Evolutionary conservation across 1,140 invertebrate genomes (phyloP).

Genomic region (Neotoxoptera formosana): DNA sequence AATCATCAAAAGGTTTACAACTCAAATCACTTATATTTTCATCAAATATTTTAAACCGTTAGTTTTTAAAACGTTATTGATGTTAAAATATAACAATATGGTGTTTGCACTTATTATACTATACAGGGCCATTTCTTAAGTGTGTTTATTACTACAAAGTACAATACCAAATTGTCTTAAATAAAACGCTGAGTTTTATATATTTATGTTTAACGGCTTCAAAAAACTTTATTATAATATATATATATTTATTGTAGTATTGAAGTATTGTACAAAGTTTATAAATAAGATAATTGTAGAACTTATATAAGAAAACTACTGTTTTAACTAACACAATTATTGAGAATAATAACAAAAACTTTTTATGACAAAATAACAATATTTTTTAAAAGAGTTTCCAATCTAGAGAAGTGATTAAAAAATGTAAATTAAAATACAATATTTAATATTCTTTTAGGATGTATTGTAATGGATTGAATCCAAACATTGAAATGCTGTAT

Average conservation of each 20-base stretch:
- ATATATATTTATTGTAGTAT: too few species aligned
- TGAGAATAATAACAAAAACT: not conserved
- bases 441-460: slow-evolving; percentile 62
- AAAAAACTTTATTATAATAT: too few species aligned
- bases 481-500: slow-evolving; percentile 66
- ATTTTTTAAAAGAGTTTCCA: not conserved
- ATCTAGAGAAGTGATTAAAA: not conserved
- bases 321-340: not conserved
- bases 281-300: too few species aligned
- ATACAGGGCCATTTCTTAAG: not conserved
- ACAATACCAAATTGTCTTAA: not conserved
- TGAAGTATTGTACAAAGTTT: too few species aligned
- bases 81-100: not conserved
- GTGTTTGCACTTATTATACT: not conserved
- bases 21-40: not conserved
- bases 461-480: slow-evolving; percentile 67
- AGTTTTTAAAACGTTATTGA: not conserved
- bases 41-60: not conserved
- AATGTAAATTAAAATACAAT: not conserved
- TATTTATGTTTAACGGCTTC: too few species aligned
- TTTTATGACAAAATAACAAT: not conserved
- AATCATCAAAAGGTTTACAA: not conserved
- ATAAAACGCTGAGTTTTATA: not conserved
- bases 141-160: not conserved
- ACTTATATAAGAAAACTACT: too few species aligned